Evolutionary conservation across 1,140 invertebrate species (phyloP), one percentile per base, ranked within the genome.

Genomic region (Hyphantria cunea): DNA sequence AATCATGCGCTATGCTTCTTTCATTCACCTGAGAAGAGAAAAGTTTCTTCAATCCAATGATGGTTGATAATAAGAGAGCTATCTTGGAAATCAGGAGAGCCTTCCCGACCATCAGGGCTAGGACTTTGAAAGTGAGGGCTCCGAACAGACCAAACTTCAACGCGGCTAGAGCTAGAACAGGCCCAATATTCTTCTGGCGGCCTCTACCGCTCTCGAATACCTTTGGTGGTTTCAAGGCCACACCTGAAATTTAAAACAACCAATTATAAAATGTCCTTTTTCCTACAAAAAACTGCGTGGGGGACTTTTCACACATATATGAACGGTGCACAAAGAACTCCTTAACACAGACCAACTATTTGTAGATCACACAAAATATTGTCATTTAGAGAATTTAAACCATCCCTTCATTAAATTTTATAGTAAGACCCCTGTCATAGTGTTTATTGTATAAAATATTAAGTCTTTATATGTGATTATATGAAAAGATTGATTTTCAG

Each of bases 71-170:
- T 0, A 96, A 91, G 4, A 97, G 92, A 0, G 96, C 96, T 41
- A 96, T 94, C 92, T 97, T 97, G 50, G 95, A 95, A 6, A 97
- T 93, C 0, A 96, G 92, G 0, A 97, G 91, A 25, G 96, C 96
- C 88, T 97, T 96, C 69, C 95, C 95, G 3, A 96, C 95, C 31
- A 97, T 92, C 3, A 97, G 86, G n/a, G 95, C 94, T 0, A 97
- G 87, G 7, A 94, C 96, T 72, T 96, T 96, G 80, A 96, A 95
- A 0, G 95, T 94, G 10, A 97, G 73, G 37, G 95, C 95, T 32
- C 95, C 96, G 7, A 96, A 93, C 47, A 97, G 92, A 74, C 95
- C 96, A 15, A 96, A 93, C 80, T 97, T 97, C 85, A 96, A 91
- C 0, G 94, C 94, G 31, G 94, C 95, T 6, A 95, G 94, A 3